Evolutionary conservation across 2,113 vertebrate genomes (phyloP), one percentile per base, ranked within the genome.

Genomic region (Indicator maculatus): DNA sequence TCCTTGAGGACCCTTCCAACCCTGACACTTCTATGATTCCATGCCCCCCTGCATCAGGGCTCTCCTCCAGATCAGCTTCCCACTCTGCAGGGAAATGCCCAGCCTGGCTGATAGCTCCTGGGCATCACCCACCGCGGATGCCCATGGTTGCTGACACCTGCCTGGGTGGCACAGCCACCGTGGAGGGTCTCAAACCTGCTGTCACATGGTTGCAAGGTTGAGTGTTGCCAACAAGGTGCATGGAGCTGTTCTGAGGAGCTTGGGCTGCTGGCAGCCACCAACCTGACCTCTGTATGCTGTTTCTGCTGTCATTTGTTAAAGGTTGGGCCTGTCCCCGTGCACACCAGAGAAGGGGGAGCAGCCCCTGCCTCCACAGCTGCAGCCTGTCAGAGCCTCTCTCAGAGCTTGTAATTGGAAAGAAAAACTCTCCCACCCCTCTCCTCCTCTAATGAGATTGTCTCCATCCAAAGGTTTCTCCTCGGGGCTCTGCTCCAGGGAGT

Each of bases 361-460:
- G 4, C 30, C n/a, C 0, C 1, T 21, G 74, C 23, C 83, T 41
- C 72, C 26, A 28, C 70, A 93, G 82, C 88, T 91, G 75, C 52
- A 65, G 55, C 0, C 0, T 56, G 3, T 76, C 71, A 63, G 67
- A 21, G 13, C 39, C 1, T 2, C 30, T 0, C 50, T 26, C 50
- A 24, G 5, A n/a, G 33, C 38, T 78, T 56, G 18, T 28, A 55
- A 78, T 16, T 65, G 73, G 61, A 77, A 78, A 86, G 73, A 19
- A 77, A 89, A 88, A 31, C 83, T 60, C 73, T 90, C 33, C 61
- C 56, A 28, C 8, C 44, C 36, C 24, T 79, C 71, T 91, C 23
- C 31, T 67, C 0, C 0, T n/a, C 13, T 52, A 38, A 41, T 0
- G 14, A 53, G 44, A 20, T 38, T 80, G 47, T 52, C 53, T 81